phyloP scores from a whole-genome alignment of 2,888 invertebrate species.

The Octonoba sinensis region DNA sequence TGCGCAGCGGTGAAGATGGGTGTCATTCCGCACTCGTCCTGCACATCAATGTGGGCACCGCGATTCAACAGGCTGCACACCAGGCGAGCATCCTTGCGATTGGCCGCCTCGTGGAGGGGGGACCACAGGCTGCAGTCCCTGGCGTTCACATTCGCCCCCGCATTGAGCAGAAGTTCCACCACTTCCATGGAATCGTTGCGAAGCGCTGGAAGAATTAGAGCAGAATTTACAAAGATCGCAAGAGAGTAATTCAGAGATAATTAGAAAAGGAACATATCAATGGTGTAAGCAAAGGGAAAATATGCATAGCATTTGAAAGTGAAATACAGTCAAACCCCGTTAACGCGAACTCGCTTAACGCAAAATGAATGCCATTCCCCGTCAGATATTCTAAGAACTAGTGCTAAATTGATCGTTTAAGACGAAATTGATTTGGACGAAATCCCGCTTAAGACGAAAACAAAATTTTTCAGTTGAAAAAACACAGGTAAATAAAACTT shows the following conservation, averaged over 20 bases:
- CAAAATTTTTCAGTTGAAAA: too few relatives aligned
- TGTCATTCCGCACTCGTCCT: slow-evolving; percentile 68
- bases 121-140: slow-evolving; percentile 70
- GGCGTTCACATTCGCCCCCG: slow-evolving; percentile 69
- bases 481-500: too few relatives aligned
- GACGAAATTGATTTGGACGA: too few relatives aligned
- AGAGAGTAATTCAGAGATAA: too few relatives aligned
- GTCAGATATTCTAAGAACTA: too few relatives aligned
- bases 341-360: too few relatives aligned
- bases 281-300: too few relatives aligned
- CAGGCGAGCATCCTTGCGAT: neutral
- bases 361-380: too few relatives aligned
- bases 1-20: slow-evolving; percentile 71
- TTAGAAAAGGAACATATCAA: neutral
- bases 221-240: neutral
- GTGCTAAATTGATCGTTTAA: too few relatives aligned
- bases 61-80: slow-evolving; percentile 63
- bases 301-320: too few relatives aligned
- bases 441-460: too few relatives aligned
- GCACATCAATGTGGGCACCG: slow-evolving; percentile 64
- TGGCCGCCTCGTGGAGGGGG: slow-evolving; percentile 70
- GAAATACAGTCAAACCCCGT: too few relatives aligned
- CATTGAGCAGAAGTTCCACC: slow-evolving; percentile 65
- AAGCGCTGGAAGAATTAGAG: slow-evolving; percentile 18
- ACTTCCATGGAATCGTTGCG: slow-evolving; percentile 20